Evolutionary conservation across 1,140 invertebrate species (phyloP).

Genomic region (Aphis craccivora): DNA sequence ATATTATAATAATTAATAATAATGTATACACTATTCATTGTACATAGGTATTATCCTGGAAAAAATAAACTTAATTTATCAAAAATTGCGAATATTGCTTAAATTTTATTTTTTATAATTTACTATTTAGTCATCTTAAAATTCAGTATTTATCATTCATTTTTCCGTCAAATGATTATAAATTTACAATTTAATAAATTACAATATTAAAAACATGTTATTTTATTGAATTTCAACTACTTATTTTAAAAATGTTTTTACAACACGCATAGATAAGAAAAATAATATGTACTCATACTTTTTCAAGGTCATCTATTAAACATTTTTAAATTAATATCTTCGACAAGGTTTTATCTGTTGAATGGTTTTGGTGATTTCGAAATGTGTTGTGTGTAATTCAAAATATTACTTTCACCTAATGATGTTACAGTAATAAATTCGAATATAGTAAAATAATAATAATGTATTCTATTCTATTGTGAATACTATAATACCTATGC

Average conservation of each 20-base stretch:
- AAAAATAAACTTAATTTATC: not conserved
- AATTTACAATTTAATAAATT: not conserved
- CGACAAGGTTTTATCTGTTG: not conserved
- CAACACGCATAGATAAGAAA: not conserved
- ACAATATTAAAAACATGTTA: not conserved
- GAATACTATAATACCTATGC: not conserved
- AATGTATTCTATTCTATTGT: not conserved
- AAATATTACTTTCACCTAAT: slow-evolving; percentile 38
- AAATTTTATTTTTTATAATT: not conserved
- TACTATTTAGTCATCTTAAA: not conserved
- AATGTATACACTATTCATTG: not conserved
- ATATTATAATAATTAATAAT: not conserved
- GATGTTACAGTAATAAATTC: not conserved
- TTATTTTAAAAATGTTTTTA: not conserved
- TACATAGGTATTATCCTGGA: not conserved
- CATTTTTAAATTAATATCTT: not conserved
- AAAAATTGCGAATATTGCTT: not conserved
- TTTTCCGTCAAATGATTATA: not conserved
- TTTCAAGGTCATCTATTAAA: not conserved
- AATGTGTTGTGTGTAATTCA: not conserved
- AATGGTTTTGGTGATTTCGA: not conserved
- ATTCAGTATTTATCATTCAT: not conserved
- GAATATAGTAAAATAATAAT: not conserved
- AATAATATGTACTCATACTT: not conserved
- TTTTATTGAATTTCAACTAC: not conserved